Percentiles rank a stretch among this genome's conserved stretches.
phyloP scores from a whole-genome alignment of 1,140 invertebrate species.

The Harpegnathos saltator region DNA sequence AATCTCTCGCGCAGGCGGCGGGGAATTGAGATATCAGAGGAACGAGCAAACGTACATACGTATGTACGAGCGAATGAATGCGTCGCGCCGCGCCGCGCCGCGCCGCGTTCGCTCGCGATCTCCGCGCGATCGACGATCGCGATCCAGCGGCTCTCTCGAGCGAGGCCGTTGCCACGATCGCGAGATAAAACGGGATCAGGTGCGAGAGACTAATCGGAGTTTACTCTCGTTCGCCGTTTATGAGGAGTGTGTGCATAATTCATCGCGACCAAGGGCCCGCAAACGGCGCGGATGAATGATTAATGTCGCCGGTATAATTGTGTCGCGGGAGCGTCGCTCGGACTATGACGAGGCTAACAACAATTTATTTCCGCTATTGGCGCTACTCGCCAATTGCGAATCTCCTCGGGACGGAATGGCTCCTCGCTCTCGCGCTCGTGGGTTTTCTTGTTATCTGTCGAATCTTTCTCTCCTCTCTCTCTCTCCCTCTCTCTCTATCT shows the following conservation, averaged over 20 bases:
- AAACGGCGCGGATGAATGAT: slow-evolving; percentile 43
- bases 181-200: slow-evolving; percentile 59
- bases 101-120: not conserved
- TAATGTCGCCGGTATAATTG: slow-evolving; percentile 45
- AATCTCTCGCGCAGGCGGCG: slow-evolving; percentile 19
- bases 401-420: not conserved
- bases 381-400: not conserved
- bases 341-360: slow-evolving; percentile 16
- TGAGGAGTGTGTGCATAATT: slow-evolving; percentile 53
- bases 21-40: slow-evolving; percentile 50
- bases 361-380: slow-evolving; percentile 18
- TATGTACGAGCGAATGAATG: not conserved
- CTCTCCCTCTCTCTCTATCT: not conserved
- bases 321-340: slow-evolving; percentile 12
- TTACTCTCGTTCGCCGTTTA: slow-evolving; percentile 55
- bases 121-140: slow-evolving; percentile 49
- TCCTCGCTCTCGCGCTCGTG: not conserved
- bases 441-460: no score
- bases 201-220: slow-evolving; percentile 58
- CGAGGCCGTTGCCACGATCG: slow-evolving; percentile 52
- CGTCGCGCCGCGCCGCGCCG: slow-evolving; percentile 10
- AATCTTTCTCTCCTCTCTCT: not conserved
- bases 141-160: slow-evolving; percentile 47
- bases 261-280: slow-evolving; percentile 38
- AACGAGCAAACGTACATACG: not conserved